Percentiles rank a stretch among this genome's conserved stretches.
Evolutionary conservation across 2,888 invertebrate species (phyloP).

Genomic region (Lycocerus yunnanus): DNA sequence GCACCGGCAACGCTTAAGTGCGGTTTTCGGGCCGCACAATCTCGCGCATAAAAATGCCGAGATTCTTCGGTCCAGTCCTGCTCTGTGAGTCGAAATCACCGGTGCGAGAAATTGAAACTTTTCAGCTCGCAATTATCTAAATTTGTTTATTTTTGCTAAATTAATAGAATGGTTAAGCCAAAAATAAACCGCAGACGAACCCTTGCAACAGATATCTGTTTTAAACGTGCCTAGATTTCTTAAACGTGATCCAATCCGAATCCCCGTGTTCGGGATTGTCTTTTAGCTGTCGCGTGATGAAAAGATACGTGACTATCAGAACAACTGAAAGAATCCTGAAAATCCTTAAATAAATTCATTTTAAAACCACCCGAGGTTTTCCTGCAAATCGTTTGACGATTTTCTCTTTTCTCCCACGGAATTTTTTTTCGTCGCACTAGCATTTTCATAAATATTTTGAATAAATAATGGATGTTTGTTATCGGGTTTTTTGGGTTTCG

Average conservation of each 20-base stretch:
- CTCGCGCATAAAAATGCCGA: too few species aligned
- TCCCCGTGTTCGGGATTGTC: conserved; percentile 15
- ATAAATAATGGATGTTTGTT: conserved; percentile 3
- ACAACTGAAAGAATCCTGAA: conserved; percentile 1
- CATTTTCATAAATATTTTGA: neutral
- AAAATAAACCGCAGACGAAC: neutral
- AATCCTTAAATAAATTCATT: conserved; percentile 9
- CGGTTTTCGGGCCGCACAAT: too few species aligned
- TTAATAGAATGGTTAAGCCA: neutral
- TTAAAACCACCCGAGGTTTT: conserved; percentile 6
- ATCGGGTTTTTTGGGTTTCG: neutral
- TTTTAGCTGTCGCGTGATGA: conserved; percentile 10
- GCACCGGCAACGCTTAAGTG: too few species aligned
- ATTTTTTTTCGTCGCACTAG: neutral
- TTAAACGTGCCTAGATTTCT: conserved; percentile 8
- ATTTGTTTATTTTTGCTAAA: neutral
- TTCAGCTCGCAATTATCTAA: neutral
- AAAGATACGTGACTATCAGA: conserved; percentile 15
- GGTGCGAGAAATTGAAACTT: neutral
- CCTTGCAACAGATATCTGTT: conserved; percentile 5
- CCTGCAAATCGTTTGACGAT: conserved; percentile 2
- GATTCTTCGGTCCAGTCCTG: too few species aligned
- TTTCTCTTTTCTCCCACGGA: neutral
- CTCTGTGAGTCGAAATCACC: neutral
- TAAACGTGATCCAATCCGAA: conserved; percentile 16